phyloP scores from a whole-genome alignment of 2,797 vertebrate species.

The Pipistrellus pipistrellus region DNA sequence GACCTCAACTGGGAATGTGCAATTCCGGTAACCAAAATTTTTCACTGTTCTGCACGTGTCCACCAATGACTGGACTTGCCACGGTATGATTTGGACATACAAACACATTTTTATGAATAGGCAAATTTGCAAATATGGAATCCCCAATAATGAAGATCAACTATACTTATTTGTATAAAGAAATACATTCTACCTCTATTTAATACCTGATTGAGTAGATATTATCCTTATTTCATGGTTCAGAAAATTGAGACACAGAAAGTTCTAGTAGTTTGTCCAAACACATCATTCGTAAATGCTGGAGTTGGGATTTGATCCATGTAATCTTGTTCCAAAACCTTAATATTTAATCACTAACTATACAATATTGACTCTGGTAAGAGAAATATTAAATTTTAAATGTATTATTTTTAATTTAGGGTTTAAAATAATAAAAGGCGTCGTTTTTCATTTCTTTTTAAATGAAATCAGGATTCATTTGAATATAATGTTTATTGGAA shows the following conservation, averaged over 20 bases:
- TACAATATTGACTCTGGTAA: neutral
- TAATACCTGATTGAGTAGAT: neutral
- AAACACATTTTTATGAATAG: neutral
- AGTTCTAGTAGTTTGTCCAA: neutral
- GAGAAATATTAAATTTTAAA: conserved; percentile 38
- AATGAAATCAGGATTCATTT: neutral
- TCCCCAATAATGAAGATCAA: neutral
- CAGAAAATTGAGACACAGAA: neutral
- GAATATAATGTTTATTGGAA: neutral
- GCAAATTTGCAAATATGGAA: neutral
- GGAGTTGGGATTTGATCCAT: neutral
- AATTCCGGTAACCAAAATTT: neutral
- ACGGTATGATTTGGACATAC: no score
- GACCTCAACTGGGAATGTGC: neutral
- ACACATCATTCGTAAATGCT: neutral
- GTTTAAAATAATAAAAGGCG: neutral
- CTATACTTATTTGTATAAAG: neutral
- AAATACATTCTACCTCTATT: neutral
- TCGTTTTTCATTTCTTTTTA: neutral
- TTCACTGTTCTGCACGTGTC: neutral
- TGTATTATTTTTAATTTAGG: no score
- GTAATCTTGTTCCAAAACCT: neutral
- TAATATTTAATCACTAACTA: neutral
- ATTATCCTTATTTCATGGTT: neutral
- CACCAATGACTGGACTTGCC: neutral